A percentile compares a stretch with the other conserved stretches of the same genome.
phyloP scores from a whole-genome alignment of 2,888 invertebrate genomes.

The Cephus pulcher region DNA sequence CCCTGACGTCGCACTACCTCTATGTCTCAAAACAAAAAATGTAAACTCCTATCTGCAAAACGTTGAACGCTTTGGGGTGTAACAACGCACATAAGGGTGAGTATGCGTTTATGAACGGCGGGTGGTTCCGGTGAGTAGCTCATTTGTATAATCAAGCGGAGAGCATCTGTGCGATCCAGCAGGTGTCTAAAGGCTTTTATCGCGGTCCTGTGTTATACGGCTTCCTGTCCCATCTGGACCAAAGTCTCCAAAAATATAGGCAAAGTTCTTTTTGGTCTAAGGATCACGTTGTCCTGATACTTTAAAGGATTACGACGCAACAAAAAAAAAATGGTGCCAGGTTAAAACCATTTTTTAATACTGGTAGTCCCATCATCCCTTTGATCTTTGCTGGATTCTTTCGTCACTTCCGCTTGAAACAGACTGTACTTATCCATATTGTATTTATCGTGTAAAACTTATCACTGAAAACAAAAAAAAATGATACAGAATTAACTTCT shows the following conservation, averaged over 20 bases:
- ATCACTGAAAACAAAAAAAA: not conserved
- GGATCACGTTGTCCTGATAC: not conserved
- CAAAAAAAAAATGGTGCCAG: not conserved
- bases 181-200: slow-evolving; percentile 59
- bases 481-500: not conserved
- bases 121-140: slow-evolving; percentile 25
- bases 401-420: not conserved
- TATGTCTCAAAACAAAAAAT: not conserved
- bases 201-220: slow-evolving; percentile 48
- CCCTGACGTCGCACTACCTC: slow-evolving; percentile 4
- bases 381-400: not conserved
- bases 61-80: not conserved
- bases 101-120: slow-evolving; percentile 16
- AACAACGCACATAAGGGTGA: not conserved
- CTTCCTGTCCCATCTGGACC: slow-evolving; percentile 46
- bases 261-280: not conserved
- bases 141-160: slow-evolving; percentile 34
- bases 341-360: not conserved
- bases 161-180: slow-evolving; percentile 52
- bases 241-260: slow-evolving; percentile 32
- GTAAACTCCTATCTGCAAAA: not conserved
- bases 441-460: not conserved
- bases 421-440: not conserved
- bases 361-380: not conserved
- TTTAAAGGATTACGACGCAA: not conserved